Evolutionary conservation across 2,113 vertebrate genomes (phyloP).

Genomic region (Gorsachius goisagi): DNA sequence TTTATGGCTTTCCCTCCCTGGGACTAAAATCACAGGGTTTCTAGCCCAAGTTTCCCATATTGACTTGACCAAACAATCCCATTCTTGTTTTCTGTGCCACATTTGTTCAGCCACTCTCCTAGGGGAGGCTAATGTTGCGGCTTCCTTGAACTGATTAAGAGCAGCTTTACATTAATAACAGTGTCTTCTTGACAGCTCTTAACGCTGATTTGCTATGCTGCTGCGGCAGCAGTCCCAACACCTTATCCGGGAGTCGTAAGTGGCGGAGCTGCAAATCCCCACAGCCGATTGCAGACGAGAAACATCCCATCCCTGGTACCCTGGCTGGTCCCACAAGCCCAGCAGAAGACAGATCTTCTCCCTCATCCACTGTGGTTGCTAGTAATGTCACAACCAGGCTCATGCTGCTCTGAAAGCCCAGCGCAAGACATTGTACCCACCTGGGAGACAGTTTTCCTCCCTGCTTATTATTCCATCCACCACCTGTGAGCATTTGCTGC

Average conservation of each 20-base stretch:
- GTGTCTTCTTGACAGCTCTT: neutral
- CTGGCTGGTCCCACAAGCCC: neutral
- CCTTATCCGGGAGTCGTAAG: neutral
- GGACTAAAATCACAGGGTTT: neutral
- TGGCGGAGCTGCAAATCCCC: neutral
- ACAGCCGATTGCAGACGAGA: fast-evolving
- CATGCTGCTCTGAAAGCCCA: neutral
- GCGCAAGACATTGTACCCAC: neutral
- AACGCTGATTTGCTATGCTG: neutral
- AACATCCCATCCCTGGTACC: neutral
- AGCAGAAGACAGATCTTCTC: neutral
- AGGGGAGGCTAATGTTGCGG: neutral
- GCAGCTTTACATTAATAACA: neutral
- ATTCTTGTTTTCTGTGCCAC: neutral
- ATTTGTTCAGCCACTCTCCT: neutral
- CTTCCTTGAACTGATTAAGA: neutral
- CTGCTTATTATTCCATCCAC: neutral
- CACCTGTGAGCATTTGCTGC: neutral
- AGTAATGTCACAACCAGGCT: neutral
- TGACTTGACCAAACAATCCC: neutral
- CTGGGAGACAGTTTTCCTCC: neutral
- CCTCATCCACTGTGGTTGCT: neutral
- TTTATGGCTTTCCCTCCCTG: neutral
- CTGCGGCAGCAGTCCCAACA: fast-evolving
- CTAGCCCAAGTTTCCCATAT: neutral